Percentiles rank a stretch among this genome's conserved stretches.
Evolutionary conservation across 2,888 invertebrate genomes (phyloP).

Genomic region (Heliconius cydno): DNA sequence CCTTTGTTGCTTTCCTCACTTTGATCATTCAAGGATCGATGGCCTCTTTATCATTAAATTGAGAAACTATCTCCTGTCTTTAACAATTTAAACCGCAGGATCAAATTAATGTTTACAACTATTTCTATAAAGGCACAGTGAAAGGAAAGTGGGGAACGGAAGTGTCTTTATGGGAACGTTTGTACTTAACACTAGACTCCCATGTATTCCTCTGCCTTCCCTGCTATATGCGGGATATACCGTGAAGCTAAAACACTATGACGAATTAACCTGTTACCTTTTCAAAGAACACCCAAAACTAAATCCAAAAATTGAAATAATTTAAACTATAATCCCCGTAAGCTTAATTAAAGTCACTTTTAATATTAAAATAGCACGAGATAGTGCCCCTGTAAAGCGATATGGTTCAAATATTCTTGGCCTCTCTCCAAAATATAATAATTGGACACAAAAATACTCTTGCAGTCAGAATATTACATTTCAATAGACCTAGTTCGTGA

Average conservation of each 20-base stretch:
- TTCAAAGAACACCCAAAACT: not conserved
- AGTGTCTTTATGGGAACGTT: too few species aligned
- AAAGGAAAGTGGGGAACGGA: too few species aligned
- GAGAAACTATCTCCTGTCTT: constrained; percentile 56
- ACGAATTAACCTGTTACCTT: not conserved
- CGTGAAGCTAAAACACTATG: not conserved
- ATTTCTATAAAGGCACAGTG: not conserved
- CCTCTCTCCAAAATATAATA: constrained; percentile 45
- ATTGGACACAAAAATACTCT: constrained; percentile 39
- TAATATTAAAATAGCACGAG: constrained; percentile 29
- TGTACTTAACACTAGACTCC: not conserved
- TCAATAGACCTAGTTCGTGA: constrained; percentile 35
- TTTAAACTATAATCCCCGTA: constrained; percentile 10
- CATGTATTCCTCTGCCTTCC: not conserved
- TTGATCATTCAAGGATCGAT: constrained; percentile 70
- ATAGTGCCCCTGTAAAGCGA: constrained; percentile 40
- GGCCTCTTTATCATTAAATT: constrained; percentile 70
- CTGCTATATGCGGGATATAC: not conserved
- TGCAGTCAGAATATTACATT: constrained; percentile 34
- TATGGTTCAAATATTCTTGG: constrained; percentile 45
- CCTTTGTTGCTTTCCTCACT: constrained; percentile 64
- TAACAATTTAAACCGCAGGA: constrained; percentile 44
- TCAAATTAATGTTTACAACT: not conserved
- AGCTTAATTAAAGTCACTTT: constrained; percentile 38
- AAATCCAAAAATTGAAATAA: not conserved